A percentile compares a stretch with the other conserved stretches of the same genome.
Conservation (phyloP, 2,797 vertebrate genomes). For the Hipposideros larvatus region DNA sequence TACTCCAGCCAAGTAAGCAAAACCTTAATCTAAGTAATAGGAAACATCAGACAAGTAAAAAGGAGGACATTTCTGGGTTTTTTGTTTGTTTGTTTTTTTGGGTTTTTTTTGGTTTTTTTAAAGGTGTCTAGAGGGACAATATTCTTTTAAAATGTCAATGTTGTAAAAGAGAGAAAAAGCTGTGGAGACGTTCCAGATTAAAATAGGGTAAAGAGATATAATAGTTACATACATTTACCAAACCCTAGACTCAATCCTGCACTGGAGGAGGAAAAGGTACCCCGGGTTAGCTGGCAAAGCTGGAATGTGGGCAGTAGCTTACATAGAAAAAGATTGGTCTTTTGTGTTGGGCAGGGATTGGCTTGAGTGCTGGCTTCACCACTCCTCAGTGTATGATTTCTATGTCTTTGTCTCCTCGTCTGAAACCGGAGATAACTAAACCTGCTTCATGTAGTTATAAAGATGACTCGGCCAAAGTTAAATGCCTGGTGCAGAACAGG, state of each 20-base stretch:
- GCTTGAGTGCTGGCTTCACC: not conserved
- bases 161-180: not conserved
- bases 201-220: not conserved
- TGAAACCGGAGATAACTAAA: not conserved
- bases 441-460: not conserved
- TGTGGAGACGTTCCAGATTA: not conserved
- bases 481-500: not conserved
- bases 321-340: not conserved
- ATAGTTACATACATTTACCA: not conserved
- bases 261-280: not conserved
- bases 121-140: not conserved
- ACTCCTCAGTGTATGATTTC: not conserved
- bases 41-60: not conserved
- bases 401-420: not conserved
- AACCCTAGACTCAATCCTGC: not conserved
- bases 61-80: not conserved
- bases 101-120: not conserved
- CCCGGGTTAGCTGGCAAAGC: not conserved
- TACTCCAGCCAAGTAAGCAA: not conserved
- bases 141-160: not conserved
- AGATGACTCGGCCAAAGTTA: not conserved
- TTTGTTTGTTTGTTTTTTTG: too few relatives aligned
- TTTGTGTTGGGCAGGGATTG: not conserved
- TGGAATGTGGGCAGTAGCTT: not conserved
- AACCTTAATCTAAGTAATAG: not conserved